Conservation (phyloP, 2,888 invertebrate genomes). For the Beris morrisii region DNA sequence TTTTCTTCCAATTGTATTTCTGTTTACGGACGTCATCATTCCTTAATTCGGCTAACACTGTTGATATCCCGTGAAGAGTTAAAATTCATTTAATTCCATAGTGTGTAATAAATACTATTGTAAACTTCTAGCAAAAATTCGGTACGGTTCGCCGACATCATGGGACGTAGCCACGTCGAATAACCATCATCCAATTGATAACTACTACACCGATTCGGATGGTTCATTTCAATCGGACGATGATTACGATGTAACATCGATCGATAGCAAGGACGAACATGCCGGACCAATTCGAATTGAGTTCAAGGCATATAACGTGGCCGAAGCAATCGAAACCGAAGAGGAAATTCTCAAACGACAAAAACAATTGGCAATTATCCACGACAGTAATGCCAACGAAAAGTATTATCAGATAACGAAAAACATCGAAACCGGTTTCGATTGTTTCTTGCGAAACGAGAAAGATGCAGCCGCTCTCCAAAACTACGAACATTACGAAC, state of each 20-base stretch:
- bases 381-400: constrained; percentile 54
- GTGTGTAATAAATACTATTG: too few species aligned
- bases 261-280: constrained; percentile 57
- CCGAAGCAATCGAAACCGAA: constrained; percentile 77
- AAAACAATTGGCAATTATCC: constrained; percentile 53
- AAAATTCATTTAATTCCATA: too few species aligned
- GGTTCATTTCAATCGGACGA: constrained; percentile 61
- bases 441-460: constrained; percentile 38
- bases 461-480: not conserved
- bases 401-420: constrained; percentile 54
- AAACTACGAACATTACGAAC: constrained; percentile 34
- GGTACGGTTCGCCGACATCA: constrained; percentile 56
- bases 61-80: too few species aligned
- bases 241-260: constrained; percentile 55
- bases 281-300: constrained; percentile 72
- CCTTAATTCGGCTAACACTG: too few species aligned
- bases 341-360: constrained; percentile 55
- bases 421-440: constrained; percentile 52
- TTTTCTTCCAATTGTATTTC: too few species aligned
- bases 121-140: constrained; percentile 51
- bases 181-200: constrained; percentile 34
- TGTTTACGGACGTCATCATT: too few species aligned
- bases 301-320: constrained; percentile 81
- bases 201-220: constrained; percentile 56
- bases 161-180: constrained; percentile 46